Evolutionary conservation across 2,113 vertebrate species (phyloP), one percentile per base, ranked within the genome.

Genomic region (Dunckerocampus dactyliophorus): DNA sequence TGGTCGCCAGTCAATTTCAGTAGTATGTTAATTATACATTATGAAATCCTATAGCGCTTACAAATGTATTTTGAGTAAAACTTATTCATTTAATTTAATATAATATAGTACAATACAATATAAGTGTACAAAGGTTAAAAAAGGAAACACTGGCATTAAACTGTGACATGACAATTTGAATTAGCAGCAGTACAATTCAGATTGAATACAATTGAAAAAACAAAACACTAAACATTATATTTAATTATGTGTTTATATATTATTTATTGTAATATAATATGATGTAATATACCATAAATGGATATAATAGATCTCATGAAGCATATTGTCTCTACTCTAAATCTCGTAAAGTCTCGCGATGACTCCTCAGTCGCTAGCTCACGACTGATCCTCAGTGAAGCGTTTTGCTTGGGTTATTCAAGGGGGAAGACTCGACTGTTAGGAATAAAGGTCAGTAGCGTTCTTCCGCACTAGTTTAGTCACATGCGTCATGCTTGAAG

Each of bases 271-370:
- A 28, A 28, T 28, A 28, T n/a, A 28, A 28, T 28, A 28, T 3
- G 2, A 28, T 28, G 24, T 28, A 28, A 28, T 28, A 5, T 28
- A 5, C 5, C 2, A 28, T 28, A 28, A 28, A 28, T 28, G 24
- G 24, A 28, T 28, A 28, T 28, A 28, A 28, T 28, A 28, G 2
- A 3, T 28, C 5, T 28, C 24, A 28, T 5, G 24, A 13, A 22
- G 8, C 21, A n/a, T n/a, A n/a, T n/a, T n/a, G n/a, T n/a, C n/a
- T n/a, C n/a, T n/a, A 21, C 9, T 0, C 14, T 37, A 17, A 43
- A 3, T 77, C 62, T 59, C 67, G 59, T 42, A 16, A 47, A 24
- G 1, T 80, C 67, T 72, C 77, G 75, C 75, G 80, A 74, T 67
- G 24, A 0, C 43, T 43, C 10, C 1, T 10, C 51, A n/a, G 2